A percentile compares a stretch with the other conserved stretches of the same genome.
These are phyloP conservation scores for Anabas testudineus DNA, from an alignment of 2,797 vertebrate genomes.

Conservation along the genomic window DNA sequence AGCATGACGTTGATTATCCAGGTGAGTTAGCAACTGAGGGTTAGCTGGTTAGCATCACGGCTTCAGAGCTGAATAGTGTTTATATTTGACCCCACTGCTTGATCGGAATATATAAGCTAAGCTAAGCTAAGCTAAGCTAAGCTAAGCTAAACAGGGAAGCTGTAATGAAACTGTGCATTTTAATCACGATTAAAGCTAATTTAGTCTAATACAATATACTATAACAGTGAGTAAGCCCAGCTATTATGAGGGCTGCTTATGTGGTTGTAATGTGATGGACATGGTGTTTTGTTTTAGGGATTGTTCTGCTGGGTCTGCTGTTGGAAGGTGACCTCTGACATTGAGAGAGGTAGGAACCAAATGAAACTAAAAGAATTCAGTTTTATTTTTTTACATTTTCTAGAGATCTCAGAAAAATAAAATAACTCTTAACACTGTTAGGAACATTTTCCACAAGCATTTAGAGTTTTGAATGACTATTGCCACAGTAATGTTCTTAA, in stretches of 20 bases:
- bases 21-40: not conserved
- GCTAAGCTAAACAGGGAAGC: no score
- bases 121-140: not conserved
- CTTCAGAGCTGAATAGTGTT: not conserved
- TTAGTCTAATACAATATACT: no score
- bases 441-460: no score
- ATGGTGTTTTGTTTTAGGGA: not conserved
- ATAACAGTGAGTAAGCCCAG: no score
- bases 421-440: no score
- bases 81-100: no score
- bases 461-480: no score
- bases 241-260: no score
- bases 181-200: no score
- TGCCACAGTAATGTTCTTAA: no score
- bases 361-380: not conserved
- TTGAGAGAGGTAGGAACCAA: not conserved
- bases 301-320: not conserved
- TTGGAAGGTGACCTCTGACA: not conserved
- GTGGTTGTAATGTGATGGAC: no score
- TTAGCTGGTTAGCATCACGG: not conserved
- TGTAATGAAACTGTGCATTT: no score
- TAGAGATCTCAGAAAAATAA: not conserved
- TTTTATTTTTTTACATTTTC: not conserved
- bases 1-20: not conserved
- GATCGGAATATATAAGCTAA: not conserved